These are phyloP conservation scores for Homalodisca vitripennis DNA, from an alignment of 1,140 invertebrate species.

Conservation along the genomic window DNA sequence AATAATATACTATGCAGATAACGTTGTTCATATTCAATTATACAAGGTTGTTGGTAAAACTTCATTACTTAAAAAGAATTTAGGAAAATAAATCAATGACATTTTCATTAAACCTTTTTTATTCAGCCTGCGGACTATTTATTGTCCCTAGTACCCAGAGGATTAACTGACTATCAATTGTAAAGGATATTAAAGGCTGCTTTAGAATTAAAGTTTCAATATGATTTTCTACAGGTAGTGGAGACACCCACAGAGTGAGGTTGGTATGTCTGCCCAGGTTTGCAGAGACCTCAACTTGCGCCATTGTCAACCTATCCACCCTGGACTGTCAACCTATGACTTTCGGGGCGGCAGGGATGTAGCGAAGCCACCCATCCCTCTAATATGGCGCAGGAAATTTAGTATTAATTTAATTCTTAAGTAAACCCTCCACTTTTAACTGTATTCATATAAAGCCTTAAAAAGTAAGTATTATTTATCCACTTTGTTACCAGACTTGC, in stretches of 20 bases:
- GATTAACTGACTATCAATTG: background rate
- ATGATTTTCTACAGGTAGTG: slow-evolving; percentile 23
- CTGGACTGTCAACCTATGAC: slow-evolving; percentile 36
- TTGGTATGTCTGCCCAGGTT: slow-evolving; percentile 38
- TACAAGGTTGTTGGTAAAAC: background rate
- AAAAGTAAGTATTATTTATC: too few species aligned
- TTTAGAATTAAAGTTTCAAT: background rate
- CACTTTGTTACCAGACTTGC: too few species aligned
- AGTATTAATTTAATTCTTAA: too few species aligned
- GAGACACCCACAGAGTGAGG: slow-evolving; percentile 10
- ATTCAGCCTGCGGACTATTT: background rate
- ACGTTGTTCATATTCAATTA: too few species aligned
- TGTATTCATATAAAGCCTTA: too few species aligned
- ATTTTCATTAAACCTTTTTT: background rate
- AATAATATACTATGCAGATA: too few species aligned
- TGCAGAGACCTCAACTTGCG: slow-evolving; percentile 33
- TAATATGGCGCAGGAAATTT: too few species aligned
- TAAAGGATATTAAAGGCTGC: background rate
- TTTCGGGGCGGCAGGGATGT: too few species aligned
- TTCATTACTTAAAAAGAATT: background rate
- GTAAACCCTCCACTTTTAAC: too few species aligned
- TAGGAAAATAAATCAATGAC: background rate
- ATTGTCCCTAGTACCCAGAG: background rate
- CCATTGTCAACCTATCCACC: slow-evolving; percentile 36
- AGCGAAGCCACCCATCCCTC: too few species aligned